Conservation (phyloP, 2,888 invertebrate species). For the Caradrina clavipalpis region DNA sequence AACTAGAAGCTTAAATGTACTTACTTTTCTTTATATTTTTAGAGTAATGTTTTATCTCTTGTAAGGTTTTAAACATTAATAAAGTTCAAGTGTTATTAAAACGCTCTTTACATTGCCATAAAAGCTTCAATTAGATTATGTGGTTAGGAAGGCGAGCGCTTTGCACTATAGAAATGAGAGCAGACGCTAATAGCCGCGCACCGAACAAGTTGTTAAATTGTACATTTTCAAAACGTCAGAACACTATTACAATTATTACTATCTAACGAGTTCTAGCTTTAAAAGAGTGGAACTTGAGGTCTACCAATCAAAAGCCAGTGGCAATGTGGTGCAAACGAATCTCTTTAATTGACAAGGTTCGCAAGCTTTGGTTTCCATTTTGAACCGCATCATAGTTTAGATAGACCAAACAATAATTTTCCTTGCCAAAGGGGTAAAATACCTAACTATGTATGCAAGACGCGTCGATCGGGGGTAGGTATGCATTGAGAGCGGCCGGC, state of each 20-base stretch:
- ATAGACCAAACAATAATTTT: conserved; percentile 15
- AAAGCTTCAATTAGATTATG: conserved; percentile 30
- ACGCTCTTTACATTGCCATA: conserved; percentile 25
- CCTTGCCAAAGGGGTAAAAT: conserved; percentile 19
- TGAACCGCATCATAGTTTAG: conserved; percentile 1
- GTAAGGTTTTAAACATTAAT: conserved; percentile 17
- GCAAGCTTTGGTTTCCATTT: conserved; percentile 28
- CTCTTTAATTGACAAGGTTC: background rate
- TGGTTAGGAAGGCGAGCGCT: conserved; percentile 30
- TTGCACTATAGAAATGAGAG: conserved; percentile 31
- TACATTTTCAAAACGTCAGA: too few relatives aligned
- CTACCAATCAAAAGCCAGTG: too few relatives aligned
- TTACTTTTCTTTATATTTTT: conserved; percentile 12
- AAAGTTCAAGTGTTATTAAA: conserved; percentile 36
- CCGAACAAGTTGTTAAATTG: conserved; percentile 11
- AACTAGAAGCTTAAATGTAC: conserved; percentile 9
- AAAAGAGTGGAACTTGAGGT: too few relatives aligned
- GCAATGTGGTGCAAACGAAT: too few relatives aligned
- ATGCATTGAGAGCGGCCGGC: conserved; percentile 7
- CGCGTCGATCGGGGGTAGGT: background rate
- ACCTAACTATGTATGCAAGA: conserved; percentile 29
- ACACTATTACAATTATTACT: too few relatives aligned
- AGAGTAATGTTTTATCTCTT: background rate
- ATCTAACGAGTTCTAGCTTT: too few relatives aligned
- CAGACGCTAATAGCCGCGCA: conserved; percentile 34